Evolutionary conservation across 2,797 vertebrate species (phyloP).

Genomic region (Adrianichthys oophorus): DNA sequence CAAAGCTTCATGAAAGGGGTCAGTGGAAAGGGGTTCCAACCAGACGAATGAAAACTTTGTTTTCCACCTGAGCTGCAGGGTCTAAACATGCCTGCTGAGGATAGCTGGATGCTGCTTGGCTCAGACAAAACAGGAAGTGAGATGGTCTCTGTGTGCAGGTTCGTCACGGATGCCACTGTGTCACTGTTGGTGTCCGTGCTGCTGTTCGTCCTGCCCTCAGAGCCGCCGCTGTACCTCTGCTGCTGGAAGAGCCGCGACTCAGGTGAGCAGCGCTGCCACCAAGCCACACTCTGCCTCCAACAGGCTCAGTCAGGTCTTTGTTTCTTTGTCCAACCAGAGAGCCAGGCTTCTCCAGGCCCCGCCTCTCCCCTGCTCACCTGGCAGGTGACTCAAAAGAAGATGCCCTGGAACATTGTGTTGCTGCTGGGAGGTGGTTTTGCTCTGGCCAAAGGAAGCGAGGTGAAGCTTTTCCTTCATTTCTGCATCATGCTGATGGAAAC

Average conservation of each 20-base stretch:
- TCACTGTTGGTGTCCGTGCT: slow-evolving; percentile 81
- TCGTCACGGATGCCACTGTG: slow-evolving; percentile 86
- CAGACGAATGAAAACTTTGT: too few relatives aligned
- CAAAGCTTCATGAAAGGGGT: too few relatives aligned
- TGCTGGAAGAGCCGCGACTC: slow-evolving; percentile 67
- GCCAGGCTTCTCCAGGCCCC: slow-evolving; percentile 44
- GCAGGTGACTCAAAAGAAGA: slow-evolving; percentile 87
- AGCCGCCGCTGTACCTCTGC: slow-evolving; percentile 77
- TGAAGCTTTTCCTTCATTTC: slow-evolving; percentile 28
- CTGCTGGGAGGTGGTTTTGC: slow-evolving; percentile 93
- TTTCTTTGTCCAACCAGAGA: slow-evolving; percentile 50
- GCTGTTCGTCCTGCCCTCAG: slow-evolving; percentile 88
- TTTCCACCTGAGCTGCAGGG: too few relatives aligned
- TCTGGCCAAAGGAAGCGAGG: slow-evolving; percentile 88
- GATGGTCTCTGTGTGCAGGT: slow-evolving; percentile 68
- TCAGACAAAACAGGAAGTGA: background rate
- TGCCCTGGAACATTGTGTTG: slow-evolving; percentile 87
- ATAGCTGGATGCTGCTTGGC: background rate
- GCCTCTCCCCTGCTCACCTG: slow-evolving; percentile 84
- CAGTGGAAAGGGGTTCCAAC: too few relatives aligned
- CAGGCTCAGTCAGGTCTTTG: background rate
- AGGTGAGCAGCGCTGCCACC: slow-evolving; percentile 68
- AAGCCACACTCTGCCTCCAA: too few relatives aligned
- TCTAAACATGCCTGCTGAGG: too few relatives aligned
- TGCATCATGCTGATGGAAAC: background rate